A percentile compares a stretch with the other conserved stretches of the same genome.
phyloP scores from a whole-genome alignment of 2,888 invertebrate genomes.

The Erannis defoliaria region DNA sequence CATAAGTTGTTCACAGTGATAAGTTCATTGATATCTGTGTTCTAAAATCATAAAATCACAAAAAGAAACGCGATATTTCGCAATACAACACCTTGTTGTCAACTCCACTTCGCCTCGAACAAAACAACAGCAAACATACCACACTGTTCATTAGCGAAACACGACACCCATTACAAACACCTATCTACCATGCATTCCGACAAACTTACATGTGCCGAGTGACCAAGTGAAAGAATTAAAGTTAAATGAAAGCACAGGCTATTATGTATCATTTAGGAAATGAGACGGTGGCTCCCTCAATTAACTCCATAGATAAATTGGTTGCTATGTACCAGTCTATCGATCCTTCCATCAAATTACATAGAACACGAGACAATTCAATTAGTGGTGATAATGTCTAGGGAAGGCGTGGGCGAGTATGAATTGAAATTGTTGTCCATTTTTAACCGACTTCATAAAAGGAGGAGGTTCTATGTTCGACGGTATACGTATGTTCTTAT shows the following conservation, averaged over 20 bases:
- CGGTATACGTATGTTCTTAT: no score
- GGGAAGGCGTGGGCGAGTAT: background rate
- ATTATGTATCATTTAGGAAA: background rate
- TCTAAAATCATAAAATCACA: background rate
- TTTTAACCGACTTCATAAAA: no score
- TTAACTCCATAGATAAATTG: background rate
- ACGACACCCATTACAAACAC: slow-evolving; percentile 6
- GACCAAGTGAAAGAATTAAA: background rate
- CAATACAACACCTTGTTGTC: background rate
- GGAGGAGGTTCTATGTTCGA: no score
- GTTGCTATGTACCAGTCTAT: slow-evolving; percentile 4
- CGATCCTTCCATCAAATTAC: slow-evolving; percentile 18
- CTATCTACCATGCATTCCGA: background rate
- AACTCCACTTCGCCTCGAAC: background rate
- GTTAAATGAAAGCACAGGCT: no score
- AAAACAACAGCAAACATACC: slow-evolving; percentile 2
- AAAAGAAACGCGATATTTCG: background rate
- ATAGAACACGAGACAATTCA: slow-evolving; percentile 41
- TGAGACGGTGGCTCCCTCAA: background rate
- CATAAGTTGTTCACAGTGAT: background rate
- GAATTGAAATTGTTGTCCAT: no score
- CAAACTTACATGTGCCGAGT: background rate
- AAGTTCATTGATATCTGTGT: no score
- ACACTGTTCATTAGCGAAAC: slow-evolving; percentile 13
- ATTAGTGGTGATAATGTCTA: slow-evolving; percentile 28